Evolutionary conservation across 2,797 vertebrate species (phyloP).

Genomic region (Leucoraja ocellata): DNA sequence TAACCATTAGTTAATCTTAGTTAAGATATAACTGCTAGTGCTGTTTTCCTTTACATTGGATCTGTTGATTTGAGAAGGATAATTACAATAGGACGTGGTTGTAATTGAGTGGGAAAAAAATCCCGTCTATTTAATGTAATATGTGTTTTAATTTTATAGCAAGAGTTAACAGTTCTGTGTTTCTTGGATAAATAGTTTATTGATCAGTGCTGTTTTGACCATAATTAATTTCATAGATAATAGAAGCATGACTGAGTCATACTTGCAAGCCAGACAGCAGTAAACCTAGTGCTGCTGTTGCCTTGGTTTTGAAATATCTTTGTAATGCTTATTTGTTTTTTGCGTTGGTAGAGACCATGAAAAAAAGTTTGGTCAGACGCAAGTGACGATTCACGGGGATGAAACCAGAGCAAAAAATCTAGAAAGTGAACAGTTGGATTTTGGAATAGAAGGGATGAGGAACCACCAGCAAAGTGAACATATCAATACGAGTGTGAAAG

Average conservation of each 20-base stretch:
- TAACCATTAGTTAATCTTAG: too few relatives aligned
- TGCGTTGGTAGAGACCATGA: background rate
- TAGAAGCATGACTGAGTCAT: background rate
- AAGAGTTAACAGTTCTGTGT: background rate
- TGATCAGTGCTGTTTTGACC: background rate
- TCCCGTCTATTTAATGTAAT: background rate
- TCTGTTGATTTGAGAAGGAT: background rate
- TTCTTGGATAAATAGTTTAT: background rate
- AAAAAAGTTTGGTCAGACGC: background rate
- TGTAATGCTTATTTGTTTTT: background rate
- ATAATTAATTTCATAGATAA: background rate
- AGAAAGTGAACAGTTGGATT: background rate
- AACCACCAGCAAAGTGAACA: background rate
- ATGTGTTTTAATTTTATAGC: background rate
- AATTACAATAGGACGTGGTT: background rate
- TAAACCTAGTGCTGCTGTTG: background rate
- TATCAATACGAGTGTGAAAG: background rate
- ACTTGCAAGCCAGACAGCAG: background rate
- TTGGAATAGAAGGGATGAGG: background rate
- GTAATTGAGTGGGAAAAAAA: background rate
- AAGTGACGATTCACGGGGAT: background rate
- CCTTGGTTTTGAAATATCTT: background rate
- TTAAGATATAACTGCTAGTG: background rate
- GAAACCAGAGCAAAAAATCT: background rate
- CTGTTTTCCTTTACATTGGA: background rate